A percentile compares a stretch with the other conserved stretches of the same genome.
phyloP scores from a whole-genome alignment of 1,140 invertebrate genomes.

The Rhopalosiphum padi region DNA sequence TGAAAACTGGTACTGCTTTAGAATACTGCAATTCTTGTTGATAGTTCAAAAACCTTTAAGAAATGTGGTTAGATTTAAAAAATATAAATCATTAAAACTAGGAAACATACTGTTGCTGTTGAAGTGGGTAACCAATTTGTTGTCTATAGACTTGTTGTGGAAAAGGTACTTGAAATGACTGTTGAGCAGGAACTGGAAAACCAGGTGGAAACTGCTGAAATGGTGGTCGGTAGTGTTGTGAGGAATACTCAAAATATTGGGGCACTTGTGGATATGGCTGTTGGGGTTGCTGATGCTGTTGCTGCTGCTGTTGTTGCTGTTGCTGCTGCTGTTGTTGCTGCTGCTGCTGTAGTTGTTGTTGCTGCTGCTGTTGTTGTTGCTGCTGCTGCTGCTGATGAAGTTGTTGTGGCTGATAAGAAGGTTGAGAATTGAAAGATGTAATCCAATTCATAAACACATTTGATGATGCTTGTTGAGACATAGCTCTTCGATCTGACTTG shows the following conservation, averaged over 20 bases:
- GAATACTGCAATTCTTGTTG: conserved; percentile 39
- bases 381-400: not conserved
- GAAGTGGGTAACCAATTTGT: not conserved
- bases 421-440: conserved; percentile 6
- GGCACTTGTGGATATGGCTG: conserved; percentile 31
- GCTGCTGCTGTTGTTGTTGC: not conserved
- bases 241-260: conserved; percentile 33
- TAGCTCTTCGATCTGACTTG: not conserved
- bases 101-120: conserved; percentile 25
- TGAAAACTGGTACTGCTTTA: conserved; percentile 17
- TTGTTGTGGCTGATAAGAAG: not conserved
- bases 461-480: not conserved
- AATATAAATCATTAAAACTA: not conserved
- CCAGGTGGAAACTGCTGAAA: conserved; percentile 30
- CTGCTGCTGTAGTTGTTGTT: not conserved
- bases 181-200: conserved; percentile 29
- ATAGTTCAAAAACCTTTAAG: conserved; percentile 37
- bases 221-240: conserved; percentile 17
- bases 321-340: not conserved
- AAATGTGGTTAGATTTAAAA: not conserved
- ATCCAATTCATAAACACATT: conserved; percentile 45
- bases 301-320: not conserved
- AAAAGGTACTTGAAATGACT: not conserved
- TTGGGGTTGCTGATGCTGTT: not conserved
- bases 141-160: conserved; percentile 38